Percentiles rank a stretch among this genome's conserved stretches.
Evolutionary conservation across 2,113 vertebrate species (phyloP).

Genomic region (Psephotus haematonotus): DNA sequence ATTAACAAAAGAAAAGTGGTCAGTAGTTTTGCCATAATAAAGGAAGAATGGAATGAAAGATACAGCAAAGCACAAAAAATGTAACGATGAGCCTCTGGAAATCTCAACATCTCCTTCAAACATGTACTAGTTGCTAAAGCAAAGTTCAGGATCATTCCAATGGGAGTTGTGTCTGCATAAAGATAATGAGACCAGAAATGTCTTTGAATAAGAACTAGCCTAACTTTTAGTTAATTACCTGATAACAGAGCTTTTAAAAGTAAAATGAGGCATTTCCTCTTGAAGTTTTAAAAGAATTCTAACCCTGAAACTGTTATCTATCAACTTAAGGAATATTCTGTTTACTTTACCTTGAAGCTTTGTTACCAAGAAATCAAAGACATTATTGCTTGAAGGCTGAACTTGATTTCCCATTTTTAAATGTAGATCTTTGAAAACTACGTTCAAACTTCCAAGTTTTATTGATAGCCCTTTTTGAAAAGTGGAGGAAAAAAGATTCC

Average conservation of each 20-base stretch:
- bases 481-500: background rate
- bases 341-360: background rate
- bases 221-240: background rate
- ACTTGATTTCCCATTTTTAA: background rate
- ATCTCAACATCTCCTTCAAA: background rate
- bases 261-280: background rate
- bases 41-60: background rate
- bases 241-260: background rate
- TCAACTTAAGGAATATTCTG: background rate
- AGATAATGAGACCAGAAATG: background rate
- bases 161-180: background rate
- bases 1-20: background rate
- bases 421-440: conserved; percentile 14
- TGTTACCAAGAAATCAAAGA: background rate
- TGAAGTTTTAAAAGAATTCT: background rate
- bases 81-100: background rate
- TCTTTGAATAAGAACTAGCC: background rate
- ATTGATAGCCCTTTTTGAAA: background rate
- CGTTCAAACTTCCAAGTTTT: background rate
- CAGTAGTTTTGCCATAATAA: background rate
- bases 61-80: background rate
- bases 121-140: background rate
- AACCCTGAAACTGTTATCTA: background rate
- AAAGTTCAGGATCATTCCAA: background rate
- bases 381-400: background rate